Conservation (phyloP, 92 coral and sea anemone genomes). For the Meandrina meandrites region DNA sequence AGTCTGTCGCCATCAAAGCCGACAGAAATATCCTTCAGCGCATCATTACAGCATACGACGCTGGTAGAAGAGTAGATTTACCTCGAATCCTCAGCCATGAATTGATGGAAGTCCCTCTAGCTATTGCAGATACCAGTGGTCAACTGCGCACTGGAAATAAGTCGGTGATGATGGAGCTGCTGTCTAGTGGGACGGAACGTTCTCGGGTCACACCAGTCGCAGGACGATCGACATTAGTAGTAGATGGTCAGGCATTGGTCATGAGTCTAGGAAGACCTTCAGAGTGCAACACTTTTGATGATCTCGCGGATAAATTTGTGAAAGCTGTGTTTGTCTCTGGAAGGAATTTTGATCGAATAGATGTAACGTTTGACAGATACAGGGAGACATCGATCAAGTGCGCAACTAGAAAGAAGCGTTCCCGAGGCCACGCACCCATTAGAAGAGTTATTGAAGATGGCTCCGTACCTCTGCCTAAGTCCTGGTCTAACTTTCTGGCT, state of each 20-base stretch:
- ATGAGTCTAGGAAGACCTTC: conserved; percentile 4
- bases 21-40: conserved; percentile 28
- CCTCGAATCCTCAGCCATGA: conserved; percentile 21
- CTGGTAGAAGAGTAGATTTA: conserved; percentile 28
- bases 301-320: conserved; percentile 31
- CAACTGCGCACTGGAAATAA: no score
- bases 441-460: not conserved
- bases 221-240: not conserved
- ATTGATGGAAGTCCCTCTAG: conserved; percentile 22
- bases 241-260: conserved; percentile 21
- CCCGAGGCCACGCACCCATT: not conserved
- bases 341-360: not conserved
- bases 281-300: conserved; percentile 12
- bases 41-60: conserved; percentile 22
- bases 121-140: not conserved
- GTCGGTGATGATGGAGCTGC: not conserved
- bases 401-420: conserved; percentile 1
- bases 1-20: conserved; percentile 25
- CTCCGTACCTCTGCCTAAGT: not conserved
- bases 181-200: conserved; percentile 2
- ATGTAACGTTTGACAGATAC: conserved; percentile 5
- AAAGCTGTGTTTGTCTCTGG: conserved; percentile 13
- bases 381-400: not conserved
- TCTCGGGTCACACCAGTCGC: not conserved
- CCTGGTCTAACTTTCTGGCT: conserved; percentile 1